phyloP scores from a whole-genome alignment of 1,140 invertebrate species.

The Ectropis grisescens region DNA sequence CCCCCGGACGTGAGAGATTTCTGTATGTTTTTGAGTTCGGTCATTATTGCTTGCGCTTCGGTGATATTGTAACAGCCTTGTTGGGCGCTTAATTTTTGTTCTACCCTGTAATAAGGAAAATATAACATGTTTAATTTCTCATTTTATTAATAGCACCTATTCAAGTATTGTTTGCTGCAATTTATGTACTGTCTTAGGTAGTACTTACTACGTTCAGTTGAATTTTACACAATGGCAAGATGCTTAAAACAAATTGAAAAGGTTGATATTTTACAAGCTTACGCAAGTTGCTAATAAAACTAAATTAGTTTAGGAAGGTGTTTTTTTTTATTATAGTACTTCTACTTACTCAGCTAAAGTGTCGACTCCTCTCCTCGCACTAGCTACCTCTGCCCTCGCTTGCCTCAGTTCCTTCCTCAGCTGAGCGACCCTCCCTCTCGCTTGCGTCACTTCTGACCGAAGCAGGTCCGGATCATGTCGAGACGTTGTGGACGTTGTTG shows the following conservation, averaged over 20 bases:
- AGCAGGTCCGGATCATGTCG: conserved; percentile 95
- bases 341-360: conserved; percentile 86
- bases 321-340: too few relatives aligned
- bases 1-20: conserved; percentile 89
- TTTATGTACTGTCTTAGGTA: too few relatives aligned
- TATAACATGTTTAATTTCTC: too few relatives aligned
- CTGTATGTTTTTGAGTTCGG: conserved; percentile 93
- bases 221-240: too few relatives aligned
- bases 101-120: conserved; percentile 78
- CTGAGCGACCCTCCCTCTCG: conserved; percentile 88
- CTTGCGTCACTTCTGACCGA: conserved; percentile 91
- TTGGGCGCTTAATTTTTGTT: conserved; percentile 89
- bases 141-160: too few relatives aligned
- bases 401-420: conserved; percentile 92
- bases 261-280: too few relatives aligned
- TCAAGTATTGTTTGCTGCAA: too few relatives aligned
- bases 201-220: too few relatives aligned
- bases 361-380: conserved; percentile 92
- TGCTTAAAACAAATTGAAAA: too few relatives aligned
- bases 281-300: too few relatives aligned
- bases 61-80: conserved; percentile 92
- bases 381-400: conserved; percentile 91
- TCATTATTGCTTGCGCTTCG: conserved; percentile 94
- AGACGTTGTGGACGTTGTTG: conserved; percentile 75
- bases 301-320: too few relatives aligned